phyloP scores from a whole-genome alignment of 1,140 invertebrate species.

The Diuraphis noxia region DNA sequence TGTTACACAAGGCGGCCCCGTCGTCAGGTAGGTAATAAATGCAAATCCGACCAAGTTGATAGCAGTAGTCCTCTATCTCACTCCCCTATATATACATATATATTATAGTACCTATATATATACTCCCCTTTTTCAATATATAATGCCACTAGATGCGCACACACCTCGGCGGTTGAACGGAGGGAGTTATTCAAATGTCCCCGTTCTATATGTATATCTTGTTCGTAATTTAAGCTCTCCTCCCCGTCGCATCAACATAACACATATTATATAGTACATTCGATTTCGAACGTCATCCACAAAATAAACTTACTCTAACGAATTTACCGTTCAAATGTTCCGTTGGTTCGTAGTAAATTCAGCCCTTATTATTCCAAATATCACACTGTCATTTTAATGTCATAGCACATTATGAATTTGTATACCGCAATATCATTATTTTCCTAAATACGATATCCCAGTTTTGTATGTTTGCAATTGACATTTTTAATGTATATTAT shows the following conservation, averaged over 20 bases:
- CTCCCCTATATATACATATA: neutral
- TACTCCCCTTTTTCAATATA: slow-evolving; percentile 51
- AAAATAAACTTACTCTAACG: slow-evolving; percentile 32
- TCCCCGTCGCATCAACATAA: neutral
- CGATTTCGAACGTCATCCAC: slow-evolving; percentile 26
- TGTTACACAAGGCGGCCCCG: neutral
- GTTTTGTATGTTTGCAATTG: neutral
- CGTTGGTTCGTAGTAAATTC: neutral
- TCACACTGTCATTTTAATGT: neutral
- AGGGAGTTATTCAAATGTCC: slow-evolving; percentile 51
- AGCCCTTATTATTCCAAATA: neutral
- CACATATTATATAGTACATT: neutral
- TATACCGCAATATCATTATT: neutral
- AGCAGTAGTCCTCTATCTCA: slow-evolving; percentile 1
- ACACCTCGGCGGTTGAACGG: slow-evolving; percentile 8
- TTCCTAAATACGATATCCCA: neutral
- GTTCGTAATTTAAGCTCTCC: slow-evolving; percentile 44
- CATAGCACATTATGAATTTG: neutral
- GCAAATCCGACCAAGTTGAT: slow-evolving; percentile 51
- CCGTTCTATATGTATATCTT: neutral
- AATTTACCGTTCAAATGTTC: neutral
- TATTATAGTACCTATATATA: neutral
- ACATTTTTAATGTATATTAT: neutral
- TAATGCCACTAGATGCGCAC: slow-evolving; percentile 30
- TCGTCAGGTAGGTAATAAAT: slow-evolving; percentile 47